Evolutionary conservation across 1,140 invertebrate genomes (phyloP).

Genomic region (Apis florea): DNA sequence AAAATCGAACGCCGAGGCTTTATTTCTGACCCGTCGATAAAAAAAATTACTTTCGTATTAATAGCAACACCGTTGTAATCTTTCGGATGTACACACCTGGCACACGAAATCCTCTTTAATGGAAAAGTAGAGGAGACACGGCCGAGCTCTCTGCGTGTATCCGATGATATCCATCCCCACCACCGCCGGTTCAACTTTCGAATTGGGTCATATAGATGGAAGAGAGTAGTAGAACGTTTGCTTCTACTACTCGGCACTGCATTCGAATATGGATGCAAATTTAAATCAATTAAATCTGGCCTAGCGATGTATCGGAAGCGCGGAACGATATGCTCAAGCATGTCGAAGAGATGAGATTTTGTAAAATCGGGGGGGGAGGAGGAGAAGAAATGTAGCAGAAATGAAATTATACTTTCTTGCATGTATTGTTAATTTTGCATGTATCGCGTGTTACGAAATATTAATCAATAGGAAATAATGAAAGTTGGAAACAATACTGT

Average conservation of each 20-base stretch:
- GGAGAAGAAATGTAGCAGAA: neutral
- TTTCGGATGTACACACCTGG: neutral
- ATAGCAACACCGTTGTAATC: constrained; percentile 9
- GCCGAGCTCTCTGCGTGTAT: neutral
- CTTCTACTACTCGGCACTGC: neutral
- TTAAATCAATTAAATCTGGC: constrained; percentile 31
- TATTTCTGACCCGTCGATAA: constrained; percentile 6
- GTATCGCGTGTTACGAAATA: no score
- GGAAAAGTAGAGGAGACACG: constrained; percentile 24
- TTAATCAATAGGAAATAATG: no score
- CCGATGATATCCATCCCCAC: neutral
- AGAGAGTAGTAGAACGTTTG: neutral
- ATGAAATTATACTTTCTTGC: no score
- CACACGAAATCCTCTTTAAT: constrained; percentile 23
- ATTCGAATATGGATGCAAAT: constrained; percentile 36
- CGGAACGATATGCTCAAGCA: neutral
- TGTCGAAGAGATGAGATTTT: no score
- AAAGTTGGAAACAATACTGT: no score
- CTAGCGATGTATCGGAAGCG: neutral
- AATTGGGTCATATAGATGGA: constrained; percentile 20
- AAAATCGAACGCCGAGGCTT: neutral
- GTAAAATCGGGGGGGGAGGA: neutral
- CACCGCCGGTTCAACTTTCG: neutral
- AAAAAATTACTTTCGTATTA: constrained; percentile 33
- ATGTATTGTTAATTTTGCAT: no score